These are phyloP conservation scores for Drosophila neutralis DNA, from an alignment of 2,888 invertebrate genomes.

Conservation along the genomic window DNA sequence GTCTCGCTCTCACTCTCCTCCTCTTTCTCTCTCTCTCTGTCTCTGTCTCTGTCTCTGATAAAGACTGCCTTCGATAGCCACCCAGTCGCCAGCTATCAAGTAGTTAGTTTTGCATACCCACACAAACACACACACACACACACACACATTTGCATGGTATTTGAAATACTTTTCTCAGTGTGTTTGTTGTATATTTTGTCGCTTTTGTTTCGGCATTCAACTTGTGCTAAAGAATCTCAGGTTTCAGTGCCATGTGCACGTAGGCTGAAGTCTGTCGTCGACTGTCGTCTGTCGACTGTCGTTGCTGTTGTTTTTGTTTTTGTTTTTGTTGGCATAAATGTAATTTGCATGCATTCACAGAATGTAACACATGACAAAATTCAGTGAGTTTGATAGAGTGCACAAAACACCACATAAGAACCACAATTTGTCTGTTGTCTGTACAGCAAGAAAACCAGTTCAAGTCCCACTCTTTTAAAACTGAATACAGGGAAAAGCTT, in stretches of 20 bases:
- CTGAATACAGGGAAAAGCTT: slow-evolving; percentile 23
- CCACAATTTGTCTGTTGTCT: slow-evolving; percentile 20
- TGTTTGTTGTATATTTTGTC: slow-evolving; percentile 46
- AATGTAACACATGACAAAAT: slow-evolving; percentile 36
- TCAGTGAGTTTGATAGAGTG: slow-evolving; percentile 15
- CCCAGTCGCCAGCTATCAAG: slow-evolving; percentile 42
- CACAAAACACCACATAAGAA: neutral
- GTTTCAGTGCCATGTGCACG: slow-evolving; percentile 72
- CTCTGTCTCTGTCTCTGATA: slow-evolving; percentile 35
- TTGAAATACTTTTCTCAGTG: slow-evolving; percentile 41
- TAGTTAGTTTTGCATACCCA: slow-evolving; percentile 41
- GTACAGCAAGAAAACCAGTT: slow-evolving; percentile 1
- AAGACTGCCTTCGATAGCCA: slow-evolving; percentile 54
- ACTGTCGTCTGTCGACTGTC: slow-evolving; percentile 31
- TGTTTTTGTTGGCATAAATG: slow-evolving; percentile 8
- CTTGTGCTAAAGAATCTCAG: slow-evolving; percentile 68
- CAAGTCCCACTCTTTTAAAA: slow-evolving; percentile 4
- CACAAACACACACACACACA: slow-evolving; percentile 24
- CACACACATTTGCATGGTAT: slow-evolving; percentile 9
- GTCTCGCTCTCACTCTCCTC: slow-evolving; percentile 7
- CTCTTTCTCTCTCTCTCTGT: neutral
- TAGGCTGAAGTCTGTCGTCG: slow-evolving; percentile 56
- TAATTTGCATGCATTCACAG: slow-evolving; percentile 18
- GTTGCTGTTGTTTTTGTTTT: slow-evolving; percentile 8
- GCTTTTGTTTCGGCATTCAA: slow-evolving; percentile 58